Conservation (phyloP, 1,140 invertebrate genomes). For the Drosophila willistoni region DNA sequence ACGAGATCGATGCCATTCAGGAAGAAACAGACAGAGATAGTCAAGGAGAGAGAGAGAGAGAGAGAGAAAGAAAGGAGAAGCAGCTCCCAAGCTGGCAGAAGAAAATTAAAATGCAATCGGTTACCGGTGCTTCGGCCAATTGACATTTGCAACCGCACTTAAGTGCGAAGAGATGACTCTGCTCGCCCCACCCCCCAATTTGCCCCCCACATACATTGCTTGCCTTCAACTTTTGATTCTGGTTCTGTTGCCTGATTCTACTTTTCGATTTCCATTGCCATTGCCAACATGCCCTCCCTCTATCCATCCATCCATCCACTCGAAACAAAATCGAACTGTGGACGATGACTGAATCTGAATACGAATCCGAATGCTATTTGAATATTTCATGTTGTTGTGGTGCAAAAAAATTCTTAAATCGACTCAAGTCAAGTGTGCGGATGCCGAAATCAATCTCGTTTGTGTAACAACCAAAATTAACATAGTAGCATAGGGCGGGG, state of each 20-base stretch:
- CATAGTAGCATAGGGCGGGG: conserved; percentile 49
- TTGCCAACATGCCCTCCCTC: neutral
- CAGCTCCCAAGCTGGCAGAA: conserved; percentile 40
- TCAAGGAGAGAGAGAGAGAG: no score
- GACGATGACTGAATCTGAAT: conserved; percentile 44
- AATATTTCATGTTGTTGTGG: conserved; percentile 81
- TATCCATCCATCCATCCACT: conserved; percentile 34
- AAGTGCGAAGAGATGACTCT: conserved; percentile 45
- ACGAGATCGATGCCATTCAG: conserved; percentile 75
- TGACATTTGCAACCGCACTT: conserved; percentile 83
- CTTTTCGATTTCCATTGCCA: conserved; percentile 22
- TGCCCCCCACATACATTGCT: conserved; percentile 4
- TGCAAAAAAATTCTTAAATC: conserved; percentile 78
- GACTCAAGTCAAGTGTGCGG: conserved; percentile 79
- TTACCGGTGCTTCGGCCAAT: conserved; percentile 69
- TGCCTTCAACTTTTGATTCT: conserved; percentile 23
- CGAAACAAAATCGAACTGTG: conserved; percentile 72
- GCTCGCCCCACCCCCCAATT: neutral
- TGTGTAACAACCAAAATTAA: conserved; percentile 75
- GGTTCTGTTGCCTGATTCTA: conserved; percentile 2
- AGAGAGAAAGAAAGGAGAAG: neutral
- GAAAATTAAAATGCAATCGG: conserved; percentile 77
- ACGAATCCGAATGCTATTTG: conserved; percentile 59
- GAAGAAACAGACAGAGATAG: no score
- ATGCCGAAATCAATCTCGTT: conserved; percentile 80